Percentiles rank a stretch among this genome's conserved stretches.
phyloP scores from a whole-genome alignment of 2,113 vertebrate species.

The Dendropsophus ebraccatus region DNA sequence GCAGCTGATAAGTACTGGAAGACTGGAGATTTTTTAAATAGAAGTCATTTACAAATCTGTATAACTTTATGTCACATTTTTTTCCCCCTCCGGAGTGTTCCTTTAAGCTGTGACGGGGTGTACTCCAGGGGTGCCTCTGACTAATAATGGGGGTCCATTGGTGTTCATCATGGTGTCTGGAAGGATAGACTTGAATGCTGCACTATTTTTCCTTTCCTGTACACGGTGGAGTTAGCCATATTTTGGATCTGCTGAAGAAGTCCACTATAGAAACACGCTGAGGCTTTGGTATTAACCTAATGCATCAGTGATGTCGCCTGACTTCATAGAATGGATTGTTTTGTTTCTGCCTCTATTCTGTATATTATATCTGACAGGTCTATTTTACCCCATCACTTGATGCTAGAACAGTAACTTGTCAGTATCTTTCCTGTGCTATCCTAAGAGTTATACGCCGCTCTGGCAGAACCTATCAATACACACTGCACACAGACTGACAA shows the following conservation, averaged over 20 bases:
- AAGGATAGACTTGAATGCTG: too few relatives aligned
- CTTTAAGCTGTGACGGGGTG: too few relatives aligned
- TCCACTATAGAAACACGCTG: not conserved
- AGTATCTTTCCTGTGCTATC: too few relatives aligned
- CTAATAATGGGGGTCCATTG: too few relatives aligned
- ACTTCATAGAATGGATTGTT: not conserved
- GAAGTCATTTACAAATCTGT: too few relatives aligned
- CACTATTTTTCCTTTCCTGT: not conserved
- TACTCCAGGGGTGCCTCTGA: too few relatives aligned
- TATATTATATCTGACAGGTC: not conserved
- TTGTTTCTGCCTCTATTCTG: not conserved
- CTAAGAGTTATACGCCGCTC: not conserved
- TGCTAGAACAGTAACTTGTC: not conserved
- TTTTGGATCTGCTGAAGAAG: not conserved
- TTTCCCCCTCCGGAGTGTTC: too few relatives aligned
- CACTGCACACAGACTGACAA: slow-evolving; percentile 12
- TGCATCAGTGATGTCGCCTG: not conserved
- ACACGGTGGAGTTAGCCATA: not conserved
- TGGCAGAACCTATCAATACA: slow-evolving; percentile 13
- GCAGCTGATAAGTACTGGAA: too few relatives aligned
- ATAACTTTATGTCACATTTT: too few relatives aligned
- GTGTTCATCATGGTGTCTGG: too few relatives aligned
- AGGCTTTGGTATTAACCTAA: not conserved
- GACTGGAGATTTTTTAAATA: too few relatives aligned
- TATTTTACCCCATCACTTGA: not conserved